Evolutionary conservation across 2,113 vertebrate genomes (phyloP).

Genomic region (Oceanites oceanicus): DNA sequence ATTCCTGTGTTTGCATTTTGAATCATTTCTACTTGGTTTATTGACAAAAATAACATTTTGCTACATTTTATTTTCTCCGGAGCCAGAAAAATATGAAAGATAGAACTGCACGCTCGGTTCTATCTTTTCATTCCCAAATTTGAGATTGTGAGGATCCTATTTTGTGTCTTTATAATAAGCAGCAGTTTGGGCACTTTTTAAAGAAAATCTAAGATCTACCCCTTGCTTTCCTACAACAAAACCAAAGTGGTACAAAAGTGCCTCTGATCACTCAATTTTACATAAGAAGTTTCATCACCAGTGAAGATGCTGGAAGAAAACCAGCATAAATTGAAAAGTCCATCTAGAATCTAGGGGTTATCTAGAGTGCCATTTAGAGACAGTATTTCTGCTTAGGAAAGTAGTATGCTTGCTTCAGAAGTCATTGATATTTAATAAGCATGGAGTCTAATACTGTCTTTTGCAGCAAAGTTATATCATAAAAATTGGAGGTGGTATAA

Average conservation of each 20-base stretch:
- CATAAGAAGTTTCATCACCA: background rate
- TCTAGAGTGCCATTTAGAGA: background rate
- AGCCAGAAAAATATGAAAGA: background rate
- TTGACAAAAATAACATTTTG: conserved; percentile 31
- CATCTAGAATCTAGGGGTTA: background rate
- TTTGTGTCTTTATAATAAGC: background rate
- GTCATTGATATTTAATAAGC: background rate
- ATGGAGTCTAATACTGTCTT: background rate
- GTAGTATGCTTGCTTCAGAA: background rate
- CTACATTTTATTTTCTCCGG: background rate
- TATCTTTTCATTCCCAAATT: background rate
- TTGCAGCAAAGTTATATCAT: background rate
- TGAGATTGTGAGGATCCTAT: background rate
- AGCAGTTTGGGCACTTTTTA: background rate
- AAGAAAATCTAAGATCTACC: background rate
- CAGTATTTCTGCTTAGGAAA: background rate
- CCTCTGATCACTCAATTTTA: background rate
- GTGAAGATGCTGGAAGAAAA: background rate
- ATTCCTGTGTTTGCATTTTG: conserved; percentile 11
- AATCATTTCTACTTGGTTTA: conserved; percentile 40
- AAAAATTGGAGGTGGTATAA: background rate
- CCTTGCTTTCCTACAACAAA: background rate
- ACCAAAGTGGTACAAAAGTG: background rate
- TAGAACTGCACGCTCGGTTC: background rate
- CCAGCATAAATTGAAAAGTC: background rate